Evolutionary conservation across 2,888 invertebrate species (phyloP).

Genomic region (Neoaliturus tenellus): DNA sequence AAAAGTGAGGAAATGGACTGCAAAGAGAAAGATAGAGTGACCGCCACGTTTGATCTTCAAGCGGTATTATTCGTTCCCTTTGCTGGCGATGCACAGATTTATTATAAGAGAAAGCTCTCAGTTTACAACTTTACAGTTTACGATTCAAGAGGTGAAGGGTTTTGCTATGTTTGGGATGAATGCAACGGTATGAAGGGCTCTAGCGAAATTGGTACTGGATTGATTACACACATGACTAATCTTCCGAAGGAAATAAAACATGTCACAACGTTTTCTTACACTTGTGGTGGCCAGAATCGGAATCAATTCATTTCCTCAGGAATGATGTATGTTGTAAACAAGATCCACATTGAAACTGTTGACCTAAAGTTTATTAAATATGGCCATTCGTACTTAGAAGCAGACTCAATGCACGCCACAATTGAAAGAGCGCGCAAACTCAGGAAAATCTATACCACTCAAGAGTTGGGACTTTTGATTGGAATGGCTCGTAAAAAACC

Average conservation of each 20-base stretch:
- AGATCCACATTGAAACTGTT: slow-evolving; percentile 59
- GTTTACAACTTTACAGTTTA: slow-evolving; percentile 54
- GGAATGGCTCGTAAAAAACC: slow-evolving; percentile 58
- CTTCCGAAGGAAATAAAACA: slow-evolving; percentile 18
- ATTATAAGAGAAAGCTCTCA: slow-evolving; percentile 45
- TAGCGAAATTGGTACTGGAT: slow-evolving; percentile 49
- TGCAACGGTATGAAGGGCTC: slow-evolving; percentile 44
- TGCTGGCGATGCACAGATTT: slow-evolving; percentile 42
- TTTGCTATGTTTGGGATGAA: slow-evolving; percentile 50
- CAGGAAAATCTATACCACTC: slow-evolving; percentile 60
- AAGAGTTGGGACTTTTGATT: slow-evolving; percentile 59
- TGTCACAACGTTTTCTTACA: slow-evolving; percentile 48
- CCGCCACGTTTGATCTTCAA: slow-evolving; percentile 59
- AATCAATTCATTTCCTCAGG: slow-evolving; percentile 54
- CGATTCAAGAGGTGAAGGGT: slow-evolving; percentile 35
- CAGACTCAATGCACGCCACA: slow-evolving; percentile 61
- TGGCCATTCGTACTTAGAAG: slow-evolving; percentile 62
- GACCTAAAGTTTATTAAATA: slow-evolving; percentile 65
- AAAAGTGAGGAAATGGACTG: slow-evolving; percentile 52
- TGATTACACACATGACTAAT: slow-evolving; percentile 22
- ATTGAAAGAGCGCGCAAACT: slow-evolving; percentile 62
- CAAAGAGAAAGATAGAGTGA: slow-evolving; percentile 16
- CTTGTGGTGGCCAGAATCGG: slow-evolving; percentile 55
- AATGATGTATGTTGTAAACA: slow-evolving; percentile 63
- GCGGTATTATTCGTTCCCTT: slow-evolving; percentile 54